These are phyloP conservation scores for Salticus scenicus DNA, from an alignment of 2,888 invertebrate genomes.

Conservation along the genomic window DNA sequence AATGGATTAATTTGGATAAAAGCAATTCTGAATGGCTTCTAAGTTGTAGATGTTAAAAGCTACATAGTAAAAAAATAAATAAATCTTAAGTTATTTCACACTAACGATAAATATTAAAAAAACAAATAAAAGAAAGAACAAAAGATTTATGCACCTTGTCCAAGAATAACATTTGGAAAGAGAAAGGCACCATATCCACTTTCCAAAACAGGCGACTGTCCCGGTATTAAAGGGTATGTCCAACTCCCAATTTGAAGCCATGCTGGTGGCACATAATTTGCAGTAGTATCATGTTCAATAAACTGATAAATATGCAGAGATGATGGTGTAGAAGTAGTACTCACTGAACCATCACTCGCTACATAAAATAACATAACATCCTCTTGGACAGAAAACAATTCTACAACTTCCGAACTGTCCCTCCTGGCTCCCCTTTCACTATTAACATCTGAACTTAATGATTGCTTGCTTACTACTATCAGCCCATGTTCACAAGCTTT, in stretches of 20 bases:
- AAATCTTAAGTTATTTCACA: no score
- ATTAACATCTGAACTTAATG: constrained; percentile 27
- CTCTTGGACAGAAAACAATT: constrained; percentile 79
- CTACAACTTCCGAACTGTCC: constrained; percentile 74
- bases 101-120: no score
- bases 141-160: constrained; percentile 71
- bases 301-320: constrained; percentile 79
- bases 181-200: constrained; percentile 85
- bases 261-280: constrained; percentile 73
- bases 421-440: constrained; percentile 24
- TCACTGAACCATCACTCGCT: constrained; percentile 81
- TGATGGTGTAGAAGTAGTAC: constrained; percentile 80
- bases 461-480: neutral
- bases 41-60: no score
- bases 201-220: constrained; percentile 82
- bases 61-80: no score
- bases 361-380: constrained; percentile 83
- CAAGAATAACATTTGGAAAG: constrained; percentile 82
- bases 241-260: constrained; percentile 81
- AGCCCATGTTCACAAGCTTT: constrained; percentile 72
- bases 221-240: constrained; percentile 84
- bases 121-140: no score
- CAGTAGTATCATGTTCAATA: constrained; percentile 57
- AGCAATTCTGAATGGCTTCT: no score
- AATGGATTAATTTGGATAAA: no score